Percentiles rank a stretch among this genome's conserved stretches.
These are phyloP conservation scores for Drosophila pseudotalamancana DNA, from an alignment of 2,888 invertebrate species.

Conservation along the genomic window DNA sequence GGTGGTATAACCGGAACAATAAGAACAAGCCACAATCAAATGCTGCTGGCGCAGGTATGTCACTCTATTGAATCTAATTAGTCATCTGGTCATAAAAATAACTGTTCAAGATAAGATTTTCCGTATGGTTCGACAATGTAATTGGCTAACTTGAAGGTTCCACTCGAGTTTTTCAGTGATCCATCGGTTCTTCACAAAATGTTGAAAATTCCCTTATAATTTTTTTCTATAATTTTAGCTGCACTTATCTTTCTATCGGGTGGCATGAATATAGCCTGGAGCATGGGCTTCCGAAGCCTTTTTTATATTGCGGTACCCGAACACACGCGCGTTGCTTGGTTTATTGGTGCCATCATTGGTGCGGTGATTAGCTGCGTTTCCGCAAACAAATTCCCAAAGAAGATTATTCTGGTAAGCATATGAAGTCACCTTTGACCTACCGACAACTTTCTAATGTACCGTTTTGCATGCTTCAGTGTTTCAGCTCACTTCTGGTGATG, in stretches of 20 bases:
- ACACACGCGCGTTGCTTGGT: constrained; percentile 74
- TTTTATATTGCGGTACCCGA: accelerated
- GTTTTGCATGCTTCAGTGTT: constrained; percentile 39
- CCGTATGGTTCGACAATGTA: background rate
- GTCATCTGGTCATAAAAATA: constrained; percentile 26
- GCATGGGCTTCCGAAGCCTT: constrained; percentile 45
- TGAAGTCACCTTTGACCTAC: background rate
- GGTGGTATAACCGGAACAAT: constrained; percentile 44
- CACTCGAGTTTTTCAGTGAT: background rate
- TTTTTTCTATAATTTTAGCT: constrained; percentile 43
- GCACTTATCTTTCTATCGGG: constrained; percentile 70
- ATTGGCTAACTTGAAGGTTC: background rate
- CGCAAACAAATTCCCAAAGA: constrained; percentile 69
- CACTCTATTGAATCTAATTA: background rate
- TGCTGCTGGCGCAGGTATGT: constrained; percentile 52
- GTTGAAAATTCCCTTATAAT: background rate
- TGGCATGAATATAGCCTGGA: constrained; percentile 79
- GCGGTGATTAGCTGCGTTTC: constrained; percentile 56
- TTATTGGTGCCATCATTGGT: constrained; percentile 78
- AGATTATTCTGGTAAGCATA: constrained; percentile 62
- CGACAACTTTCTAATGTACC: background rate
- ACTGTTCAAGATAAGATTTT: constrained; percentile 30
- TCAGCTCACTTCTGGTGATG: constrained; percentile 58
- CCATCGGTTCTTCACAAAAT: background rate
- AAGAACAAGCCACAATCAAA: constrained; percentile 64